Percentiles rank a stretch among this genome's conserved stretches.
Evolutionary conservation across 2,113 vertebrate genomes (phyloP).

Genomic region (Porphyrio hochstetteri): DNA sequence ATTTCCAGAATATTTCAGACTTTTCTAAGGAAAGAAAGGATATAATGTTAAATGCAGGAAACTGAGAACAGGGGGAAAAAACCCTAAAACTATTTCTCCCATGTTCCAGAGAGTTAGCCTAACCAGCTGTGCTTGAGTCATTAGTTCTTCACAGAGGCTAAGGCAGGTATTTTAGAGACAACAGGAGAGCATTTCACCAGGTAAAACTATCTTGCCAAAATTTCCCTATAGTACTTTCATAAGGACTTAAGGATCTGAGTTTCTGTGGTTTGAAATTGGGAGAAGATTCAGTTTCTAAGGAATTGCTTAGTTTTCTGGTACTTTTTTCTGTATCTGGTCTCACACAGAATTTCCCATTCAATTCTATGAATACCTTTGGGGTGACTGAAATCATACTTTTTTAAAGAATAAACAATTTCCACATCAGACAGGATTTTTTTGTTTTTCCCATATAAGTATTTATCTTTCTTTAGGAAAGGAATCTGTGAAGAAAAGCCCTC

Average conservation of each 20-base stretch:
- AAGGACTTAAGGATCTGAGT: not conserved
- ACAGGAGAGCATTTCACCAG: not conserved
- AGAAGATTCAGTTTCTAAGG: not conserved
- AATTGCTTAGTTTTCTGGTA: not conserved
- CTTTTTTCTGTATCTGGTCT: not conserved
- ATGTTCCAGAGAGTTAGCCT: not conserved
- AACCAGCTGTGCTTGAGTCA: not conserved
- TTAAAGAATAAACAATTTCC: not conserved
- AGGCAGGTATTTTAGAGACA: not conserved
- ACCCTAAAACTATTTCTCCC: accelerated
- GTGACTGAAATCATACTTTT: not conserved
- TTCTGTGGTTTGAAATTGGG: not conserved
- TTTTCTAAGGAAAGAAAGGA: not conserved
- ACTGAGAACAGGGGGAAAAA: not conserved
- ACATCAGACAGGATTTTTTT: not conserved
- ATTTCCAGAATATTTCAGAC: not conserved
- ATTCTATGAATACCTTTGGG: not conserved
- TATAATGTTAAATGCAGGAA: not conserved
- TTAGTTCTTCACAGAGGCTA: not conserved
- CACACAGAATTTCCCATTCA: not conserved
- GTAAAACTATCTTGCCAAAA: not conserved
- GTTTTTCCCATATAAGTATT: not conserved
- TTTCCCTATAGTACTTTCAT: not conserved
- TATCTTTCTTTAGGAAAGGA: not conserved
- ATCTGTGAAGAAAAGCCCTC: not conserved